These are phyloP conservation scores for Sebastes jordani DNA, from an alignment of 2,797 vertebrate genomes.

Conservation along the genomic window DNA sequence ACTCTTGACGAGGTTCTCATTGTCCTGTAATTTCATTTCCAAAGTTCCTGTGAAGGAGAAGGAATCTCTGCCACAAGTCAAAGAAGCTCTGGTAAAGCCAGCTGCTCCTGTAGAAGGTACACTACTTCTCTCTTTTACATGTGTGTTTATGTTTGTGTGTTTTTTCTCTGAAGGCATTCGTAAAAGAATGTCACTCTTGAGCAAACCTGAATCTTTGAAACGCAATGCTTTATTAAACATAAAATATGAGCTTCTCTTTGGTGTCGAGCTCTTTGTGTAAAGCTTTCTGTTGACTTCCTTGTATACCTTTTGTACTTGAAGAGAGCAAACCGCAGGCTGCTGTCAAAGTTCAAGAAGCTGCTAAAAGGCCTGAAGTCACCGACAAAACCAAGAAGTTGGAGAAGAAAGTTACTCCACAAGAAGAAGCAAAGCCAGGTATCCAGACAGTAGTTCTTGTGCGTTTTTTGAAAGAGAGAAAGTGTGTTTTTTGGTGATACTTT, in stretches of 20 bases:
- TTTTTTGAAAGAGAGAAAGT: neutral
- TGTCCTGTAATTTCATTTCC: constrained; percentile 55
- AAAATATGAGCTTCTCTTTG: neutral
- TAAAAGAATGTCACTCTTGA: constrained; percentile 53
- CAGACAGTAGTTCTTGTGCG: neutral
- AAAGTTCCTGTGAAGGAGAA: constrained; percentile 73
- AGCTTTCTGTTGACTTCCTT: constrained; percentile 23
- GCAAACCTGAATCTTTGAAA: neutral
- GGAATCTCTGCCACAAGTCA: constrained; percentile 28
- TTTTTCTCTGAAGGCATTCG: constrained; percentile 30
- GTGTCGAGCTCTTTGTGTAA: neutral
- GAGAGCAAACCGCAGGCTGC: constrained; percentile 47
- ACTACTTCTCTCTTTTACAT: neutral
- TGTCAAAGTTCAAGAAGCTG: constrained; percentile 49
- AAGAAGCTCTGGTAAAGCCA: constrained; percentile 49
- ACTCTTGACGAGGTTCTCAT: constrained; percentile 38
- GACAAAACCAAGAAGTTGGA: constrained; percentile 39
- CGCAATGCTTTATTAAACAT: neutral
- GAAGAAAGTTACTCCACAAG: constrained; percentile 35
- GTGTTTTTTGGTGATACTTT: neutral
- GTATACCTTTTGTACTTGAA: constrained; percentile 52
- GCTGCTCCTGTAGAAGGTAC: constrained; percentile 68
- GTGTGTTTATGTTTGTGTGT: constrained; percentile 19
- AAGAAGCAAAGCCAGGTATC: constrained; percentile 68
- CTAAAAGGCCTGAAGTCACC: constrained; percentile 47